Evolutionary conservation across 2,113 vertebrate species (phyloP), one percentile per base, ranked within the genome.

Genomic region (Rhabdornis inornatus): DNA sequence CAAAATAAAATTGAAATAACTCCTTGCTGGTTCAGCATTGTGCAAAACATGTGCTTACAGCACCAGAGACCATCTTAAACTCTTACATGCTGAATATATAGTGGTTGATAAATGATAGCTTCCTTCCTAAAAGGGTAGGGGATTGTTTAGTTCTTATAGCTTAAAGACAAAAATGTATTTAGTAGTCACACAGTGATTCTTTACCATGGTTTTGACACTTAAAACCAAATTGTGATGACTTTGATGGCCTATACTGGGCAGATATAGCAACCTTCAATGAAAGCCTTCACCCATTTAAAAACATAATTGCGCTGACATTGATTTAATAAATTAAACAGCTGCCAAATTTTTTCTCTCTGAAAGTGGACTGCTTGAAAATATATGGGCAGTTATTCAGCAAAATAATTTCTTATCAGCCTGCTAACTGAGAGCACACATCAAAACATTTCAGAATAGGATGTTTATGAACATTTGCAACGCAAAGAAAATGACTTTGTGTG

Each of bases 311-410:
- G 52, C 37, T 71, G 33, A 77, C 56, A 53, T 40, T 85, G 66
- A 95, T 94, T 77, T 65, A 94, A 83, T 72, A 79, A 93, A 91
- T 70, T 30, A 71, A 50, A 85, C 30, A 55, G 40, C 50, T 95
- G 59, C 49, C 70, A 95, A 45, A 2, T 65, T 59, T 90, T 91
- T 86, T 27, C 28, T 60, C 49, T 86, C 33, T 24, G 30, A 94
- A 94, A 49, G 19, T 24, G 16, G n/a, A 47, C 47, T 75, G n/a
- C 63, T 94, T 83, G n/a, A 61, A 92, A 96, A 87, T 12, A 78
- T 40, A 94, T 89, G 64, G 76, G 68, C 82, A 94, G 37, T 75
- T 94, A 80, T 60, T 87, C 88, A 92, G 47, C 45, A 94, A 87
- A 96, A 91, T 27, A 74, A 9, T 70, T 91, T 94, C 65, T 95